phyloP scores from a whole-genome alignment of 2,113 vertebrate species.

The Tenrec ecaudatus region DNA sequence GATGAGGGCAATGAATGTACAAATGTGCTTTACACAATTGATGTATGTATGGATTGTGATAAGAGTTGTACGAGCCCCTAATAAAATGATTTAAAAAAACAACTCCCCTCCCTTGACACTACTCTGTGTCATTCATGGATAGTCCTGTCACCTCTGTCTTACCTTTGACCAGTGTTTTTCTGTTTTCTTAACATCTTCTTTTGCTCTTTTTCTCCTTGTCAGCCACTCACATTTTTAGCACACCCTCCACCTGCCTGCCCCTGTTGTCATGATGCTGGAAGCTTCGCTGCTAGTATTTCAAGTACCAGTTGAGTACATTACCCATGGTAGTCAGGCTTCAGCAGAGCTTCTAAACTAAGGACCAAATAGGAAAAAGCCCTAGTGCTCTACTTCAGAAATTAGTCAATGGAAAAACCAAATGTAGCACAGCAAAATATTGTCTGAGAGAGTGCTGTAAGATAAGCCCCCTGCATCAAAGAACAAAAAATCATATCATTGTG shows the following conservation, averaged over 20 bases:
- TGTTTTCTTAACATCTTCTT: neutral
- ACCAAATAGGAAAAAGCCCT: neutral
- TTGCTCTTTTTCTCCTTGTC: neutral
- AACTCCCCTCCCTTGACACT: neutral
- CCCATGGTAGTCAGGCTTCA: neutral
- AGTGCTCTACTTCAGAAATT: neutral
- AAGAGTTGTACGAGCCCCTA: too few species aligned
- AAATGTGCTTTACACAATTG: too few species aligned
- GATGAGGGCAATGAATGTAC: too few species aligned
- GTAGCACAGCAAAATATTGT: neutral
- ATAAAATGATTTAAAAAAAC: too few species aligned
- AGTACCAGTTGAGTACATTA: neutral
- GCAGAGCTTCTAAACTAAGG: neutral
- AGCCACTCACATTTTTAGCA: neutral
- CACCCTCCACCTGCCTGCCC: neutral
- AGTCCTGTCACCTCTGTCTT: neutral
- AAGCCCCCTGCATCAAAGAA: too few species aligned
- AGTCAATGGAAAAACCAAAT: neutral
- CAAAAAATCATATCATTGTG: too few species aligned
- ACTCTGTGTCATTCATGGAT: neutral
- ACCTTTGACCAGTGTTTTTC: neutral
- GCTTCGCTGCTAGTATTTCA: neutral
- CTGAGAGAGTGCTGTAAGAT: too few species aligned
- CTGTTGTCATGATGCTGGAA: neutral
- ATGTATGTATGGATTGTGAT: too few species aligned